These are phyloP conservation scores for Platygyra sinensis DNA, from an alignment of 64 coral and sea anemone genomes.

Conservation along the genomic window DNA sequence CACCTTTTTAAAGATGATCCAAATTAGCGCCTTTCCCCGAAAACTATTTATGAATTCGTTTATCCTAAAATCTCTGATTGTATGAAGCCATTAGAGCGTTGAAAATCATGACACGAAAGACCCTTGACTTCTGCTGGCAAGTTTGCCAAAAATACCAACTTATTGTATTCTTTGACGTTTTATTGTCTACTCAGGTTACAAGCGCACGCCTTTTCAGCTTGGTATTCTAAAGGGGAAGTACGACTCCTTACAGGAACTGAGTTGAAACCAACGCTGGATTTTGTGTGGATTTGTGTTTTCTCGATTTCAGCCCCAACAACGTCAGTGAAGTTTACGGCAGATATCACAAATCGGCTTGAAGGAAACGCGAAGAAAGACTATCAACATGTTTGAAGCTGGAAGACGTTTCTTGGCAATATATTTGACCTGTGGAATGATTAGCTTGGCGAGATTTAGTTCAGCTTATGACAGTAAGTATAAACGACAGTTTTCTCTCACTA, in stretches of 20 bases:
- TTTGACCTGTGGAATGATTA: constrained; percentile 16
- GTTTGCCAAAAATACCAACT: background rate
- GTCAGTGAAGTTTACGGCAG: background rate
- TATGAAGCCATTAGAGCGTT: background rate
- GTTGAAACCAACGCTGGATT: background rate
- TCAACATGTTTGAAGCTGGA: background rate
- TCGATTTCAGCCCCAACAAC: background rate
- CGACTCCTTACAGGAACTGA: background rate
- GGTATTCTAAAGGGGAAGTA: too few relatives aligned
- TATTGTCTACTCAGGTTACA: background rate
- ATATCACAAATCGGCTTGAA: background rate
- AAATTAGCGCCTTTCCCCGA: background rate
- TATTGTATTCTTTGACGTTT: background rate
- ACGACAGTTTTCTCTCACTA: background rate
- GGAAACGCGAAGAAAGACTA: background rate
- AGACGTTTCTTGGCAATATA: background rate
- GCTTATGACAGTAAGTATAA: constrained; percentile 3
- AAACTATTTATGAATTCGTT: background rate
- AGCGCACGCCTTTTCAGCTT: background rate
- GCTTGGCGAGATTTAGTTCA: background rate
- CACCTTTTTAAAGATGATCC: background rate
- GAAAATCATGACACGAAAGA: background rate
- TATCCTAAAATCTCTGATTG: background rate
- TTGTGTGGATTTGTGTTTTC: background rate
- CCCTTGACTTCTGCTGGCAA: constrained; percentile 4